Percentiles rank a stretch among this genome's conserved stretches.
These are phyloP conservation scores for Euplexia lucipara DNA, from an alignment of 2,888 invertebrate genomes.

Conservation along the genomic window DNA sequence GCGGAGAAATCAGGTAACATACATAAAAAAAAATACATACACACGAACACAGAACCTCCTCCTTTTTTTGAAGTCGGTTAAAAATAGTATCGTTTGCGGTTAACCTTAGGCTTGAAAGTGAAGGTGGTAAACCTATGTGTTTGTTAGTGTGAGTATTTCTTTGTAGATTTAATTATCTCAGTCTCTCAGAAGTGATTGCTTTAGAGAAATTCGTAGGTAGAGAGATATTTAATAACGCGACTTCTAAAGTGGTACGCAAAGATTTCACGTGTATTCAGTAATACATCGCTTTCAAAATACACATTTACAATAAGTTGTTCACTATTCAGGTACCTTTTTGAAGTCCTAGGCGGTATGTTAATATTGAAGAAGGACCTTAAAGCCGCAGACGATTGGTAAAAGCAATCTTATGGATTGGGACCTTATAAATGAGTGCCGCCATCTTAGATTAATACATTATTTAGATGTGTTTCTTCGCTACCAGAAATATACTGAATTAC, in stretches of 20 bases:
- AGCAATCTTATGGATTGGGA: conserved; percentile 12
- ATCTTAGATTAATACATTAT: conserved; percentile 26
- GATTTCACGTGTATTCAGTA: conserved; percentile 13
- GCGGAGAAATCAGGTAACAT: too few relatives aligned
- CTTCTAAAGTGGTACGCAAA: conserved; percentile 19
- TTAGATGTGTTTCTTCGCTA: neutral
- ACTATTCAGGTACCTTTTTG: neutral
- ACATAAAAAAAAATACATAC: too few relatives aligned
- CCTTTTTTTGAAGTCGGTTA: too few relatives aligned
- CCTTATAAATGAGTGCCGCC: neutral
- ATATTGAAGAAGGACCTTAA: conserved; percentile 5
- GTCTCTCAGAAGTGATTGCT: conserved; percentile 32
- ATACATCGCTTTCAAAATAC: too few relatives aligned
- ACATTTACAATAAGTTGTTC: conserved; percentile 28
- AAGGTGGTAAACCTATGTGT: conserved; percentile 6
- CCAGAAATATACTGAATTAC: neutral
- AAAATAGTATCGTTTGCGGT: conserved; percentile 1
- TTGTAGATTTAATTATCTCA: conserved; percentile 54
- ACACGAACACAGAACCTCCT: too few relatives aligned
- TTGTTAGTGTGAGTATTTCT: conserved; percentile 36
- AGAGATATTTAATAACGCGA: conserved; percentile 30
- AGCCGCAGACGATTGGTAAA: conserved; percentile 27
- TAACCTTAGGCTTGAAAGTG: conserved; percentile 20
- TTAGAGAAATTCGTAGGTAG: conserved; percentile 26
- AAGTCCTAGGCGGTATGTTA: conserved; percentile 19